Percentiles rank a stretch among this genome's conserved stretches.
Evolutionary conservation across 2,113 vertebrate species (phyloP).

Genomic region (Bambusicola thoracicus): DNA sequence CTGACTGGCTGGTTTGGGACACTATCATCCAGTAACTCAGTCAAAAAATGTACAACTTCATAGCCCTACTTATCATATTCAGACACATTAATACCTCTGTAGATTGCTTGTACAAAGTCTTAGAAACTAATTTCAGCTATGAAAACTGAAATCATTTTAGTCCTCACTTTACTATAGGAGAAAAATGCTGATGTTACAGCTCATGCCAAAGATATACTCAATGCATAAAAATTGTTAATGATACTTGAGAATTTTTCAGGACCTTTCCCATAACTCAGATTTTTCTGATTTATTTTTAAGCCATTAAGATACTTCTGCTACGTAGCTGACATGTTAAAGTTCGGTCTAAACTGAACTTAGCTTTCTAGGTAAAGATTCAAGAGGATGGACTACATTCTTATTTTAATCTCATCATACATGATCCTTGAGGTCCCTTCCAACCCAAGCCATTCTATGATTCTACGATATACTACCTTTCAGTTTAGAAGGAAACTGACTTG

Average conservation of each 20-base stretch:
- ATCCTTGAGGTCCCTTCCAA: too few relatives aligned
- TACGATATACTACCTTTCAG: background rate
- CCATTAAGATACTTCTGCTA: background rate
- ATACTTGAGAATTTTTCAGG: background rate
- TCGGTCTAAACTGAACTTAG: background rate
- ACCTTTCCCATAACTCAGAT: background rate
- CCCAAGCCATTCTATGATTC: too few relatives aligned
- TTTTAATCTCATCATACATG: background rate
- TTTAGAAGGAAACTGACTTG: background rate
- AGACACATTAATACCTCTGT: background rate
- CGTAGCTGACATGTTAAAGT: background rate
- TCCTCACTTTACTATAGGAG: background rate
- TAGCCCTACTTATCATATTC: background rate
- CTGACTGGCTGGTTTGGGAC: background rate
- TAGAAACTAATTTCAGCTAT: background rate
- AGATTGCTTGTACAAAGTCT: background rate
- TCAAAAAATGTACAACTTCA: background rate
- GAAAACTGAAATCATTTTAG: background rate
- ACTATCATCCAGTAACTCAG: background rate
- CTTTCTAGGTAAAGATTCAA: background rate
- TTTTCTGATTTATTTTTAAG: background rate
- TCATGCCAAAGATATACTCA: background rate
- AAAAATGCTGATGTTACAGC: background rate
- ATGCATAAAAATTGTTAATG: background rate
- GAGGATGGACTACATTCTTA: background rate